phyloP scores from a whole-genome alignment of 2,888 invertebrate genomes.

The Morpho achilles region DNA sequence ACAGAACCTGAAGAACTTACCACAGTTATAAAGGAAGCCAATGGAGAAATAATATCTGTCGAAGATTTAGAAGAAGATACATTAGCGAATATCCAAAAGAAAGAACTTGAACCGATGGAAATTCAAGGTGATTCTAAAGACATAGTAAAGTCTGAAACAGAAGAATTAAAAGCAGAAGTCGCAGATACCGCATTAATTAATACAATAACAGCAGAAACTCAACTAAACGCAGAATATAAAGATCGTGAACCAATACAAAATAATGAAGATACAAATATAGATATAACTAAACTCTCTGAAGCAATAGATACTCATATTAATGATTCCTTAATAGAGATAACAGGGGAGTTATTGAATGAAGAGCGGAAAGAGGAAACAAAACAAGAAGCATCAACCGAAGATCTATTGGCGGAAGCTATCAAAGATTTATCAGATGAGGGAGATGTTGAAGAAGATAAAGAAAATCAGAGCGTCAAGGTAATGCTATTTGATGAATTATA shows the following conservation, averaged over 20 bases:
- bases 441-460: conserved; percentile 43
- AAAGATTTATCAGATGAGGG: conserved; percentile 41
- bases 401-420: conserved; percentile 60
- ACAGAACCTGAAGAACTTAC: conserved; percentile 22
- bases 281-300: conserved; percentile 29
- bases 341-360: conserved; percentile 53
- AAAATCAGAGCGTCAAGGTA: conserved; percentile 68
- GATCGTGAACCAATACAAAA: neutral
- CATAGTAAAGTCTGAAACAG: too few species aligned
- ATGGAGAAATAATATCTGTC: neutral
- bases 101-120: too few species aligned
- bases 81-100: too few species aligned
- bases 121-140: too few species aligned
- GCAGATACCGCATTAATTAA: too few species aligned
- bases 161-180: too few species aligned
- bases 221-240: too few species aligned
- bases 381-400: conserved; percentile 50
- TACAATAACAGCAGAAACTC: too few species aligned
- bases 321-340: conserved; percentile 40
- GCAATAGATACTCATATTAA: conserved; percentile 36
- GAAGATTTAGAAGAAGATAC: too few species aligned
- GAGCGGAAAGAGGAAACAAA: conserved; percentile 38
- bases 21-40: conserved; percentile 19
- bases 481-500: neutral
- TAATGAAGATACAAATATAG: conserved; percentile 2